Evolutionary conservation across 30 jellyfish, hydroid and myxozoan species (phyloP).

Genomic region (Turritopsis rubra): DNA sequence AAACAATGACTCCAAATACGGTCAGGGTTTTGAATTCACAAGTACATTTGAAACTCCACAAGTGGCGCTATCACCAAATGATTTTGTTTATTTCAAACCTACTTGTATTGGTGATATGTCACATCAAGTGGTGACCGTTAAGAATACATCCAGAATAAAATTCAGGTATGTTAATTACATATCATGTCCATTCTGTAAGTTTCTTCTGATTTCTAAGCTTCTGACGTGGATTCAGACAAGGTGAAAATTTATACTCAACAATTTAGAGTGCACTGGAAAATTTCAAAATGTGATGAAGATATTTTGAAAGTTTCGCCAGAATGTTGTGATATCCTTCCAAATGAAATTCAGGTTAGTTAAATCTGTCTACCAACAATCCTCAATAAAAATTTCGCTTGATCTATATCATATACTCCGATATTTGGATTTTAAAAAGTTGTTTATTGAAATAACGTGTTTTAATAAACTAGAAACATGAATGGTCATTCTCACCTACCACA

Average conservation of each 20-base stretch:
- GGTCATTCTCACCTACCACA: slow-evolving; percentile 53
- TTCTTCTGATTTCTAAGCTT: neutral
- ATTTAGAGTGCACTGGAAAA: slow-evolving; percentile 54
- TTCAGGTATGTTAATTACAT: slow-evolving; percentile 57
- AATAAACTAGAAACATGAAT: slow-evolving; percentile 39
- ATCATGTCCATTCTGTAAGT: too few species aligned
- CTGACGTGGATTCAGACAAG: neutral
- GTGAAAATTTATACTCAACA: neutral
- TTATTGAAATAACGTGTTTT: neutral
- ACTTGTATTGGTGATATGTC: slow-evolving; percentile 66
- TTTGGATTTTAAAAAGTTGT: neutral
- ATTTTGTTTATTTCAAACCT: slow-evolving; percentile 51
- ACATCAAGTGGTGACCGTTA: slow-evolving; percentile 20
- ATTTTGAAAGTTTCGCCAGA: slow-evolving; percentile 33
- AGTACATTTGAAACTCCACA: slow-evolving; percentile 53
- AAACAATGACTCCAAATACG: slow-evolving; percentile 38
- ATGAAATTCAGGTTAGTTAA: slow-evolving; percentile 48
- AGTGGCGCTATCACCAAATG: slow-evolving; percentile 40
- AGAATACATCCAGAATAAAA: slow-evolving; percentile 58
- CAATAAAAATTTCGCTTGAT: too few species aligned
- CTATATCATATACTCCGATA: too few species aligned
- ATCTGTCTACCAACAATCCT: too few species aligned
- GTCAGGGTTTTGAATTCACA: slow-evolving; percentile 36
- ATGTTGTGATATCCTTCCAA: slow-evolving; percentile 34
- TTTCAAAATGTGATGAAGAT: slow-evolving; percentile 40